Evolutionary conservation across 2,797 vertebrate species (phyloP).

Genomic region (Liparis tanakae): DNA sequence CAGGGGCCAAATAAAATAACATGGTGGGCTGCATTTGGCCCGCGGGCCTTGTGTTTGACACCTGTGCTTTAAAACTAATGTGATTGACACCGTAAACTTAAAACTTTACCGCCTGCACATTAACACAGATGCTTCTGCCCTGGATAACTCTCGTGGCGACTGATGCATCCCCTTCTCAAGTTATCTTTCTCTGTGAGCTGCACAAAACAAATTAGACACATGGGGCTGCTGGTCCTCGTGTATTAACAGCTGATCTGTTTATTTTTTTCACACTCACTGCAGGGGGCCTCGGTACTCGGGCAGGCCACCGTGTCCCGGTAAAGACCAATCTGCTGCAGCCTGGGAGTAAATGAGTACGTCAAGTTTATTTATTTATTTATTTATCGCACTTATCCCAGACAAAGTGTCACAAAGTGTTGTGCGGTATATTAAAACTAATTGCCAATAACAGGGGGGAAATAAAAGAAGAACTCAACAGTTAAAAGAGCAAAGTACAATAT

Average conservation of each 20-base stretch:
- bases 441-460: no score
- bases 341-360: not conserved
- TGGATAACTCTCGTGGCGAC: slow-evolving; percentile 2
- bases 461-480: no score
- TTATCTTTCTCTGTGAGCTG: slow-evolving; percentile 11
- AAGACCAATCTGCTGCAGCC: slow-evolving; percentile 24
- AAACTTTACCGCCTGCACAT: not conserved
- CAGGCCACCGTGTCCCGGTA: slow-evolving; percentile 6
- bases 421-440: no score
- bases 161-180: slow-evolving; percentile 22
- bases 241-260: slow-evolving; percentile 42
- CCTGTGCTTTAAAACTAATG: not conserved
- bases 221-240: slow-evolving; percentile 15
- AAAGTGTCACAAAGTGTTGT: no score
- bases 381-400: no score
- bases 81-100: not conserved
- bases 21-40: no score
- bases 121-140: not conserved
- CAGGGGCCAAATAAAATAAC: no score
- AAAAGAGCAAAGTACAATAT: no score
- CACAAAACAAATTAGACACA: slow-evolving; percentile 36
- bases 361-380: no score
- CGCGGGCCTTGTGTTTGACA: no score
- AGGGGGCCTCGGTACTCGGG: slow-evolving; percentile 5
- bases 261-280: slow-evolving; percentile 33